Evolutionary conservation across 2,797 vertebrate species (phyloP).

Genomic region (Onychomys leucogaster): DNA sequence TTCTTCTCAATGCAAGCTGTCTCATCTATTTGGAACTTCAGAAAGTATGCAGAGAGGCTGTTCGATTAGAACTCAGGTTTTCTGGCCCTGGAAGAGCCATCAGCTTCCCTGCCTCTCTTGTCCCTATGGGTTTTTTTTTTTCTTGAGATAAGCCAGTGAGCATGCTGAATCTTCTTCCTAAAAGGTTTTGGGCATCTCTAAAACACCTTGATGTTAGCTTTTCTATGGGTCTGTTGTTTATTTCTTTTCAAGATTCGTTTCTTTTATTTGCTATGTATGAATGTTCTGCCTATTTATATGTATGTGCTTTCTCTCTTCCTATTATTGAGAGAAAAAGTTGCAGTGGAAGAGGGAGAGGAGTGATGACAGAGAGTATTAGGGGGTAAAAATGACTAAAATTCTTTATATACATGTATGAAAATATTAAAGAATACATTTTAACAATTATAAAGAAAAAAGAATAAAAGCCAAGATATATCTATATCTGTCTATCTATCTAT

Average conservation of each 20-base stretch:
- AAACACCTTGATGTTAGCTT: slow-evolving; percentile 38
- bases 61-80: background rate
- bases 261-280: background rate
- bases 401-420: background rate
- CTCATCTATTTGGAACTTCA: background rate
- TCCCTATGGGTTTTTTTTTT: background rate
- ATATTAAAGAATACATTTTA: background rate
- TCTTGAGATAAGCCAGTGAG: background rate
- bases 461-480: background rate
- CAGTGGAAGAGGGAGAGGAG: background rate
- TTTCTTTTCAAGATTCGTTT: background rate
- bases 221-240: background rate
- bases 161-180: background rate
- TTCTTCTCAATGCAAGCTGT: background rate
- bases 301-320: background rate
- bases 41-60: background rate
- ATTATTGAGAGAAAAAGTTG: background rate
- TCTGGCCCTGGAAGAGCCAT: background rate
- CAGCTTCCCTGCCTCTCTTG: background rate
- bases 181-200: background rate
- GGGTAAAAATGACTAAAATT: background rate
- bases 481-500: no score
- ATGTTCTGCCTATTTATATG: background rate
- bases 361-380: background rate
- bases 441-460: background rate